Conservation (phyloP, 2,888 invertebrate species). For the Sturmia bella region DNA sequence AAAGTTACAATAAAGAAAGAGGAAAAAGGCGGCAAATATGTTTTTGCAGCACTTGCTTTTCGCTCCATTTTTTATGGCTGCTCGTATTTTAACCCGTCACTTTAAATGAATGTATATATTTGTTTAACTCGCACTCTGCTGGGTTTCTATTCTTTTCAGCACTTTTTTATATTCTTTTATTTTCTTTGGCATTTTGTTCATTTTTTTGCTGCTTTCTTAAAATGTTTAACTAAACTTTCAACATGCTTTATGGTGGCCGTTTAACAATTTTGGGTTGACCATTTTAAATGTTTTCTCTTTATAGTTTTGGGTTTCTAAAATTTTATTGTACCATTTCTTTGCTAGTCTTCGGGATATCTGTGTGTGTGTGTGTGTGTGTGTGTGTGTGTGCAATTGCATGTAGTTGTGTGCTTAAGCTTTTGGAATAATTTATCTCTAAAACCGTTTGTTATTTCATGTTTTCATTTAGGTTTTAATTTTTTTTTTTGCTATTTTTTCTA, state of each 20-base stretch:
- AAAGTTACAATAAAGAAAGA: background rate
- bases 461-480: slow-evolving; percentile 64
- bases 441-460: slow-evolving; percentile 66
- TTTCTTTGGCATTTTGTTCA: background rate
- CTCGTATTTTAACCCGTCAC: slow-evolving; percentile 47
- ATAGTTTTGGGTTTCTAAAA: slow-evolving; percentile 33
- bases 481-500: background rate
- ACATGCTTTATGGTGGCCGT: slow-evolving; percentile 59
- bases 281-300: slow-evolving; percentile 21
- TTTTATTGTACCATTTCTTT: slow-evolving; percentile 36
- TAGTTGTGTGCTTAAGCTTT: slow-evolving; percentile 20
- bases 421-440: slow-evolving; percentile 64
- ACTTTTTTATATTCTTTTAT: slow-evolving; percentile 1
- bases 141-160: background rate
- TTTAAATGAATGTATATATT: slow-evolving; percentile 4
- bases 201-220: slow-evolving; percentile 9
- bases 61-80: slow-evolving; percentile 31
- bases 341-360: background rate
- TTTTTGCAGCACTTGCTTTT: slow-evolving; percentile 31
- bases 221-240: slow-evolving; percentile 48
- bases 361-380: background rate
- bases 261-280: slow-evolving; percentile 57
- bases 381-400: background rate
- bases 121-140: background rate
- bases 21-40: slow-evolving; percentile 40